A percentile compares a stretch with the other conserved stretches of the same genome.
These are phyloP conservation scores for Thrips palmi DNA, from an alignment of 1,140 invertebrate genomes.

Conservation along the genomic window DNA sequence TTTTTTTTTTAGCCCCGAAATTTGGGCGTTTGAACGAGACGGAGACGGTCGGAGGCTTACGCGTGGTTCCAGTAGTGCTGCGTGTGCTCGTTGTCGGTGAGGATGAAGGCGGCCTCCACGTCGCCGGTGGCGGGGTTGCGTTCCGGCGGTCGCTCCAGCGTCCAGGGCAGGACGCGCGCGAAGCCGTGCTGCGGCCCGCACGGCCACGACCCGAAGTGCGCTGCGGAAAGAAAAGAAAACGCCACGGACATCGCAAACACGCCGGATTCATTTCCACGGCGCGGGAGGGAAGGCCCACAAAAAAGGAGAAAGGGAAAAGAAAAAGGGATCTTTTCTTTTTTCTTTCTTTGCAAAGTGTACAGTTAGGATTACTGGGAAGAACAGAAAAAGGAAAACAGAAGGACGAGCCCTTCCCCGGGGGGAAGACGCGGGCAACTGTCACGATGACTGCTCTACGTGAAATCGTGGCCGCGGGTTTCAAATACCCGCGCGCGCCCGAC, in stretches of 20 bases:
- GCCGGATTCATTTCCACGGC: neutral
- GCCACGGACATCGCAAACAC: slow-evolving; percentile 9
- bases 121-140: slow-evolving; percentile 70
- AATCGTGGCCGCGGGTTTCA: too few relatives aligned
- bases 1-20: too few relatives aligned
- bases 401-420: too few relatives aligned
- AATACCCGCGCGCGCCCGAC: too few relatives aligned
- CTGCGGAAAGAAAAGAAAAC: slow-evolving; percentile 39
- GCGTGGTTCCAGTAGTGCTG: slow-evolving; percentile 86
- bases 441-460: too few relatives aligned
- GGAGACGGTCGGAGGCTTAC: slow-evolving; percentile 27
- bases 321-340: neutral
- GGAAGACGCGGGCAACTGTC: too few relatives aligned
- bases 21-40: neutral
- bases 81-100: slow-evolving; percentile 84
- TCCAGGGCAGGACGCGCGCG: slow-evolving; percentile 78
- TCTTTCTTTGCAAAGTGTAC: neutral
- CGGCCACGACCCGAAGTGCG: slow-evolving; percentile 85
- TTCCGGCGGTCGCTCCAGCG: slow-evolving; percentile 70
- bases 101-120: slow-evolving; percentile 75
- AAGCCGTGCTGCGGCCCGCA: slow-evolving; percentile 89
- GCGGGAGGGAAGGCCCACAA: neutral
- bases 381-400: too few relatives aligned
- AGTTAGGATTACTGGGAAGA: too few relatives aligned
- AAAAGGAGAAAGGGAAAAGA: slow-evolving; percentile 6